Evolutionary conservation across 2,888 invertebrate species (phyloP).

Genomic region (Dryocosmus kuriphilus): DNA sequence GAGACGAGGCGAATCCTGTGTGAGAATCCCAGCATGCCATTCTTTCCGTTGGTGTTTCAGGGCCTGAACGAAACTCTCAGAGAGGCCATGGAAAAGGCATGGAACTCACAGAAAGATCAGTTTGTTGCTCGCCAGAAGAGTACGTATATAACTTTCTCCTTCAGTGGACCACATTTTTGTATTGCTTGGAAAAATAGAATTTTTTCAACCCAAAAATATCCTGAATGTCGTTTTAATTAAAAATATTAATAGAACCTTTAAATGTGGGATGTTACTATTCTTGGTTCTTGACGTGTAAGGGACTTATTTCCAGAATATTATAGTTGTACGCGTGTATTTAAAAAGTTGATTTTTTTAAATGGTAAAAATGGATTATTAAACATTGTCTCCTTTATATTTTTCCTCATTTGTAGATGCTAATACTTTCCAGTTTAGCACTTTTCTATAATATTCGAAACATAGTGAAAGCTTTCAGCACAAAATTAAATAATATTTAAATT

Average conservation of each 20-base stretch:
- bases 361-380: too few relatives aligned
- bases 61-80: slow-evolving; percentile 91
- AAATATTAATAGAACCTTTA: neutral
- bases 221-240: neutral
- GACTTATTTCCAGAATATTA: too few relatives aligned
- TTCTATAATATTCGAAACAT: too few relatives aligned
- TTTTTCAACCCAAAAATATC: neutral
- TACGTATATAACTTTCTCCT: slow-evolving; percentile 80
- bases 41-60: slow-evolving; percentile 80
- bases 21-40: slow-evolving; percentile 74
- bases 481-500: too few relatives aligned
- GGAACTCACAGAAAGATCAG: slow-evolving; percentile 92
- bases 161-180: neutral
- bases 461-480: too few relatives aligned
- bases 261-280: too few relatives aligned
- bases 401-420: too few relatives aligned
- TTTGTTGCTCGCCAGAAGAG: slow-evolving; percentile 94
- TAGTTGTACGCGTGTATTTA: too few relatives aligned
- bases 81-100: slow-evolving; percentile 91
- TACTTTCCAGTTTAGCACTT: too few relatives aligned
- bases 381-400: too few relatives aligned
- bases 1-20: slow-evolving; percentile 58
- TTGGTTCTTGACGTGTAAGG: too few relatives aligned
- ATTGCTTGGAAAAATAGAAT: neutral
- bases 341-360: too few relatives aligned